These are phyloP conservation scores for Oreochromis spilurus DNA, from an alignment of 2,113 vertebrate genomes.

Conservation along the genomic window DNA sequence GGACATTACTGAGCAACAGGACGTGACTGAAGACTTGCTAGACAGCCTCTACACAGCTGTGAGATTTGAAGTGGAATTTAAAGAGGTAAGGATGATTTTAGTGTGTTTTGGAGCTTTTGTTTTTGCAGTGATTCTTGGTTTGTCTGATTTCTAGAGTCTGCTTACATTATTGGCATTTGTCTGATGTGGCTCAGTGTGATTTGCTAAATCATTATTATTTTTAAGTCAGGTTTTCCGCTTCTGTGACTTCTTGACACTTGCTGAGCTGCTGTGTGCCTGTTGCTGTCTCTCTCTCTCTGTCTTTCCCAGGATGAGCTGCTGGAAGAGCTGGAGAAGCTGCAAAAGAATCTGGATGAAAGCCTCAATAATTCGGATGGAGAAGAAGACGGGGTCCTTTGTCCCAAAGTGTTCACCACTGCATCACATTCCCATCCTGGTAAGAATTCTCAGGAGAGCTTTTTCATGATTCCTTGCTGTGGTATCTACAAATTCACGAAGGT, in stretches of 20 bases:
- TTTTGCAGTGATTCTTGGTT: neutral
- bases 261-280: neutral
- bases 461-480: neutral
- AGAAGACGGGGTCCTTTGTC: neutral
- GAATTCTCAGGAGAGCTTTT: neutral
- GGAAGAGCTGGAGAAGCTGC: constrained; percentile 19
- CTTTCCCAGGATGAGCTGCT: neutral
- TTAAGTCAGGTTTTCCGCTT: neutral
- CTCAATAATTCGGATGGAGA: neutral
- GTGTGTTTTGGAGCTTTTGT: neutral
- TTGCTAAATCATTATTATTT: neutral
- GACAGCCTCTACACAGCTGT: neutral
- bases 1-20: neutral
- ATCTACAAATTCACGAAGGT: neutral
- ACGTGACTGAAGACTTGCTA: neutral
- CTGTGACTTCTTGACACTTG: neutral
- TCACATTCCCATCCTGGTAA: neutral
- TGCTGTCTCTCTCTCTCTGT: neutral
- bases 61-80: neutral
- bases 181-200: neutral
- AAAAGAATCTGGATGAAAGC: neutral
- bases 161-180: neutral
- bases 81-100: neutral
- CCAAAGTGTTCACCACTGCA: neutral
- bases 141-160: neutral